Evolutionary conservation across 1,140 invertebrate species (phyloP).

Genomic region (Lerema accius): DNA sequence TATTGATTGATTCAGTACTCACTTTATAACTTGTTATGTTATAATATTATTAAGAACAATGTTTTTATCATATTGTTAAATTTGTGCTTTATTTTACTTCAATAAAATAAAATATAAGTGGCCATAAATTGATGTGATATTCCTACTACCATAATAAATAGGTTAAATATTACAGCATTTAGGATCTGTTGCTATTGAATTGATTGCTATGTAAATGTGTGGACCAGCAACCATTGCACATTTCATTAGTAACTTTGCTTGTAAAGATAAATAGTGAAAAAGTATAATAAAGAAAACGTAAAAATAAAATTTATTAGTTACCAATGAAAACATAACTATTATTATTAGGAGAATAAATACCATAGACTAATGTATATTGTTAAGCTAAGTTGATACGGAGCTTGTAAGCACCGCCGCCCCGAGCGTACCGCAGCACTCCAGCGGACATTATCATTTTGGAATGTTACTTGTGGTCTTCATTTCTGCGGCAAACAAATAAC

Average conservation of each 20-base stretch:
- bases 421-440: conserved; percentile 42
- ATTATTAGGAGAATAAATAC: conserved; percentile 41
- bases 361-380: not conserved
- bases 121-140: too few relatives aligned
- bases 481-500: conserved; percentile 73
- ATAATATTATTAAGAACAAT: conserved; percentile 5
- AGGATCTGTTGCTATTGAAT: too few relatives aligned
- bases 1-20: conserved; percentile 7
- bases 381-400: not conserved
- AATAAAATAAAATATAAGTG: too few relatives aligned
- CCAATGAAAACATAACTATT: conserved; percentile 61
- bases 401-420: conserved; percentile 41
- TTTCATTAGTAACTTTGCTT: too few relatives aligned
- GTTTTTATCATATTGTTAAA: conserved; percentile 3
- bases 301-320: conserved; percentile 72
- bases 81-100: too few relatives aligned
- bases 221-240: too few relatives aligned
- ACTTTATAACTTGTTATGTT: too few relatives aligned
- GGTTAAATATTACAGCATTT: too few relatives aligned
- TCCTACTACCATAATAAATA: too few relatives aligned
- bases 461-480: conserved; percentile 74
- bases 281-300: conserved; percentile 65
- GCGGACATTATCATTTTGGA: conserved; percentile 71
- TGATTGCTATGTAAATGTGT: too few relatives aligned
- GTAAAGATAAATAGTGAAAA: conserved; percentile 37